Percentiles rank a stretch among this genome's conserved stretches.
These are phyloP conservation scores for Callionymus lyra DNA, from an alignment of 2,113 vertebrate genomes.

Conservation along the genomic window DNA sequence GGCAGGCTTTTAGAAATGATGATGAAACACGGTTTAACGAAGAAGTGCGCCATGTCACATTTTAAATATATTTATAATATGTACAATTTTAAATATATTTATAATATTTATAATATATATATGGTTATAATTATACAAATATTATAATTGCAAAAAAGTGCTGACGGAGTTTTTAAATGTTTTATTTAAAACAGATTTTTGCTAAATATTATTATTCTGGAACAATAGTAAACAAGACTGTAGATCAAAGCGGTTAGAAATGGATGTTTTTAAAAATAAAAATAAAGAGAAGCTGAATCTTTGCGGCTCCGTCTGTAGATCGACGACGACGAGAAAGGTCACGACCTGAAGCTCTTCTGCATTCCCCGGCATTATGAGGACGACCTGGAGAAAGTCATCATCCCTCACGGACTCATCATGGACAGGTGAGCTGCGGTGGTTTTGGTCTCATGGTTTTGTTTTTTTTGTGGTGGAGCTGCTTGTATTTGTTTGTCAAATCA, in stretches of 20 bases:
- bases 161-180: too few relatives aligned
- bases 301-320: slow-evolving; percentile 46
- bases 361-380: slow-evolving; percentile 72
- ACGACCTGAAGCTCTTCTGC: slow-evolving; percentile 71
- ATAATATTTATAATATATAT: too few relatives aligned
- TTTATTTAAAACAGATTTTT: too few relatives aligned
- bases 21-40: background rate
- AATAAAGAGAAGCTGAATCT: background rate
- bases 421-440: slow-evolving; percentile 60
- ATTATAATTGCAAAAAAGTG: too few relatives aligned
- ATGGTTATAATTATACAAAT: too few relatives aligned
- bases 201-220: too few relatives aligned
- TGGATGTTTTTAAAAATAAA: background rate
- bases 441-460: background rate
- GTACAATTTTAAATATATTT: too few relatives aligned
- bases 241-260: too few relatives aligned
- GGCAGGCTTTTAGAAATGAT: too few relatives aligned
- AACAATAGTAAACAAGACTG: too few relatives aligned
- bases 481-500: slow-evolving; percentile 27
- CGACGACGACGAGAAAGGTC: slow-evolving; percentile 62
- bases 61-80: too few relatives aligned
- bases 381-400: slow-evolving; percentile 72
- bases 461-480: background rate
- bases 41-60: too few relatives aligned
- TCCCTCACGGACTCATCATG: slow-evolving; percentile 76